A percentile compares a stretch with the other conserved stretches of the same genome.
Evolutionary conservation across 1,140 invertebrate genomes (phyloP).

Genomic region (Drosophila setifemur): DNA sequence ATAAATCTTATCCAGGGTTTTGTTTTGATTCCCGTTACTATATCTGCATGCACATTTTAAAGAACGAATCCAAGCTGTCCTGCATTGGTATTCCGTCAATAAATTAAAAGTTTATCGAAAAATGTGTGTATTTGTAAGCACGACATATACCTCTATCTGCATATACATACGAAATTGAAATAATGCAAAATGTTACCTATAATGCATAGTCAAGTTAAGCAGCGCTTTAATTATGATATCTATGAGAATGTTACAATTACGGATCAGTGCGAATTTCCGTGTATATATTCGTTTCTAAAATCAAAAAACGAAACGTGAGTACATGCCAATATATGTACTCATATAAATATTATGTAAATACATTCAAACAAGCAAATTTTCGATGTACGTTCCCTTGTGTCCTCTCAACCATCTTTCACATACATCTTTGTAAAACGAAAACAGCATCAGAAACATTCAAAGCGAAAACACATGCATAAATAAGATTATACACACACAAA

Average conservation of each 20-base stretch:
- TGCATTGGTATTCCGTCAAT: too few species aligned
- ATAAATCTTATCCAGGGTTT: conserved; percentile 36
- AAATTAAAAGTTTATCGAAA: too few species aligned
- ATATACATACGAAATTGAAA: conserved; percentile 37
- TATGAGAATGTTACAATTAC: conserved; percentile 8
- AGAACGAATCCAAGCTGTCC: too few species aligned
- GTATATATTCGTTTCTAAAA: conserved; percentile 2
- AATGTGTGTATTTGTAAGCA: background rate
- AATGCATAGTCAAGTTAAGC: conserved; percentile 9
- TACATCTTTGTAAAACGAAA: conserved; percentile 27
- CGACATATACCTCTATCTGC: background rate
- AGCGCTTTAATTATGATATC: conserved; percentile 2
- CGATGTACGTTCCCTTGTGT: background rate
- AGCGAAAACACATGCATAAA: conserved; percentile 27
- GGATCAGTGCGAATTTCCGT: conserved; percentile 3
- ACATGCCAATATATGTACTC: conserved; percentile 10
- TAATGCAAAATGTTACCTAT: conserved; percentile 43
- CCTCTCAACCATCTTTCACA: background rate
- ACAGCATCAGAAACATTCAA: conserved; percentile 28
- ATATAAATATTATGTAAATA: conserved; percentile 35
- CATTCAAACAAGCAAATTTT: conserved; percentile 21
- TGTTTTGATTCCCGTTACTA: conserved; percentile 50
- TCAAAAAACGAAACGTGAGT: conserved; percentile 40
- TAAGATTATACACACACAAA: conserved; percentile 8
- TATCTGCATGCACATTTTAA: too few species aligned